phyloP scores from a whole-genome alignment of 2,797 vertebrate species.

The Mergus octosetaceus region DNA sequence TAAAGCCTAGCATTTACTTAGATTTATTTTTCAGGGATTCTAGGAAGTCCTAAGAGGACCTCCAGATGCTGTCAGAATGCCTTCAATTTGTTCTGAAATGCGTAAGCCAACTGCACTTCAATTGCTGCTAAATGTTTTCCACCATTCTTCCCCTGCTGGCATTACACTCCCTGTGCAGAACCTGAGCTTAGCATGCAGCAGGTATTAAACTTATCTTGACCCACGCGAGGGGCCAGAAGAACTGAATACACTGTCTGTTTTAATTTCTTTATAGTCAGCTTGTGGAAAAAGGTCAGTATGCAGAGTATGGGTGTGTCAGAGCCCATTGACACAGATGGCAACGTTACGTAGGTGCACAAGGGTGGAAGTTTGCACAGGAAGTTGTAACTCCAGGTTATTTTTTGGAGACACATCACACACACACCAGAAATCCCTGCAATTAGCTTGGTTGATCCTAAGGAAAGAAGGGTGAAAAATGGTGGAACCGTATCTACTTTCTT shows the following conservation, averaged over 20 bases:
- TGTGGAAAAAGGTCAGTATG: conserved; percentile 5
- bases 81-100: not conserved
- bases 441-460: not conserved
- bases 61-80: not conserved
- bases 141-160: not conserved
- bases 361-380: not conserved
- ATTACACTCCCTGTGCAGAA: not conserved
- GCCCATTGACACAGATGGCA: not conserved
- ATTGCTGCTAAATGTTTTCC: not conserved
- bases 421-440: not conserved
- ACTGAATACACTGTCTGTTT: not conserved
- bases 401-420: not conserved
- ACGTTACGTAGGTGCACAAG: fast-evolving
- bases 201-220: not conserved
- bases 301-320: not conserved
- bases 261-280: conserved; percentile 19
- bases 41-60: not conserved
- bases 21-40: not conserved
- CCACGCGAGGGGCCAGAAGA: not conserved
- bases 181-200: not conserved
- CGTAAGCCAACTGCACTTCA: not conserved
- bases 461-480: not conserved
- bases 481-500: not conserved
- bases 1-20: not conserved
- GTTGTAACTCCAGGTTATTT: not conserved